Evolutionary conservation across 2,113 vertebrate species (phyloP), one percentile per base, ranked within the genome.

Genomic region (Cisticola juncidis): DNA sequence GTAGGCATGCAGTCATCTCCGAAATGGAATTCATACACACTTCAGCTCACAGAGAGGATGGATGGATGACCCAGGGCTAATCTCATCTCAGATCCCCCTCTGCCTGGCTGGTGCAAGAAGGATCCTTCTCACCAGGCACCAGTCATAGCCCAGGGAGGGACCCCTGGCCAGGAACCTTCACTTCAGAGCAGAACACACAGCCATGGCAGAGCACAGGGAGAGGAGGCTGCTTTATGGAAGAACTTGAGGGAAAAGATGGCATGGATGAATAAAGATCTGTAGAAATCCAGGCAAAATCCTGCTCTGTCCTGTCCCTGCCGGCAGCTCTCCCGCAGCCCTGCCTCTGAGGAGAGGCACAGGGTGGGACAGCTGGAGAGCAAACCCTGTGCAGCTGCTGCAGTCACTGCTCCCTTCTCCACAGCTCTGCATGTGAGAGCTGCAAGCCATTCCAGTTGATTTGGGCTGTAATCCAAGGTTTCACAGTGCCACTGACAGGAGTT

Each of bases 331-430:
- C 9, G 33, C 35, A 61, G 64, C 53, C 42, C 77, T 81, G 61
- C 50, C 87, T 61, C 70, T 0, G 0, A 80, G 74, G 25, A 92
- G n/a, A 76, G 45, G 45, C 84, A 57, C 58, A 17, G 4, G 20
- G 42, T 15, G 50, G 62, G 69, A 74, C 85, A 95, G 70, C 70
- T 62, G 74, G 58, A 23, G 56, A 83, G 60, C 50, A 38, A 16
- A 53, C 7, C 65, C 74, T 36, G 48, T 12, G 86, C 79, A 78
- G 82, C 87, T 93, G 74, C 88, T 83, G 44, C 62, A 38, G 66
- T 9, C 86, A 6, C 69, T 61, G 65, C 61, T 81, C 48, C 45
- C 54, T 81, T 90, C 87, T 21, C 18, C 64, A 66, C n/a, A 80
- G 90, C 88, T 74, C 62, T 73, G 85, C 6, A 5, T 62, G n/a